Base-by-base conservation (phyloP, 2,113 vertebrate genomes). In the Paradoxurus hermaphroditus region DNA sequence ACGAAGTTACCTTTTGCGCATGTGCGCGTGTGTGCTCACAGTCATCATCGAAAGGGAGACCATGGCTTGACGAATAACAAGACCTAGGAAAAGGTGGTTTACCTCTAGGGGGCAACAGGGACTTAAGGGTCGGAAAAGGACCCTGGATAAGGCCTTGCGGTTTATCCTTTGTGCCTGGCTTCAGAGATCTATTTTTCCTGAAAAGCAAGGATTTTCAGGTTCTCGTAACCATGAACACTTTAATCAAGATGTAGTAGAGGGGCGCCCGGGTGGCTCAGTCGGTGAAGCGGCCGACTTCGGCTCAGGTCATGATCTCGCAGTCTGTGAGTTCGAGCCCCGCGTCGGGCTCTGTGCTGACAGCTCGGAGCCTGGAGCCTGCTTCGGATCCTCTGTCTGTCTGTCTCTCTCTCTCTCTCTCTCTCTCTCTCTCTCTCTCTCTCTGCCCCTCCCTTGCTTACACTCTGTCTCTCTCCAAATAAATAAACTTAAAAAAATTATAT, bases 191-290 rank as follows among this genome's bases (percentile, higher is more conserved):
- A 68, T 63, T 81, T 88, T 90, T 90, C 92, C 36, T 78, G 14
- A 96, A 92, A 92, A 93, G 13, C 34, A 67, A 94, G 36, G 67
- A n/a, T 78, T 82, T 87, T 63, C n/a, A 41, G 9, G 91, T 91
- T 89, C 83, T 70, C 12, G 79, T 75, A 95, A 92, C 68, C 65
- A 84, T 87, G 49, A 97, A 68, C 41, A 67, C 31, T 73, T 63
- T 67, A 75, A 68, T 77, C 29, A 90, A 86, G 95, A 46, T 87
- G 19, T 53, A 83, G 31, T 63, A 86, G n/a, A 95, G 7, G 56
- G 56, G 56, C 21, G 5, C 56, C 56, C 23, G 56, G 7, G 56
- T 59, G 56, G 56, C 56, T 59, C 56, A 59, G 56, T 59, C 21
- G 56, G 8, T 21, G 21, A 59, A 59, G 56, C 5, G 53, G 18